Evolutionary conservation across 2,888 invertebrate genomes (phyloP).

Genomic region (Hyposoter didymator): DNA sequence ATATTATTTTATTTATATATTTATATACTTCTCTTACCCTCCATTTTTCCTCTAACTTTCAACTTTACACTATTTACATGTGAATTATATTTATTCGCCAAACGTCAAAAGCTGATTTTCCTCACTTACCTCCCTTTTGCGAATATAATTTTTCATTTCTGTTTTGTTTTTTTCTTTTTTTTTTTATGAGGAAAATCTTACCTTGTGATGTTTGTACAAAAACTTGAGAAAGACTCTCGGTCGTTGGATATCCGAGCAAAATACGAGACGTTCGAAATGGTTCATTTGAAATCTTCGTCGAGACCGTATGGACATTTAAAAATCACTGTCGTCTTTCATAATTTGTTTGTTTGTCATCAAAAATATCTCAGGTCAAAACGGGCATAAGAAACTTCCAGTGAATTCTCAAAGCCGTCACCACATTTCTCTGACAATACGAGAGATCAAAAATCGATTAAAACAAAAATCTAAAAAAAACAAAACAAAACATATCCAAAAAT

Average conservation of each 20-base stretch:
- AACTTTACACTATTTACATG: conserved; percentile 70
- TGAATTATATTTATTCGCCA: conserved; percentile 56
- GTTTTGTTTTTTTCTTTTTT: not conserved
- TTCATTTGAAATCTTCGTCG: not conserved
- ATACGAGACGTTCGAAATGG: conserved; percentile 13
- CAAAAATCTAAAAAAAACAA: conserved; percentile 1
- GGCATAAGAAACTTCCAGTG: not conserved
- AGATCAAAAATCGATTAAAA: not conserved
- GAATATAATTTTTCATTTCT: not conserved
- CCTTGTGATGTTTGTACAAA: conserved; percentile 5
- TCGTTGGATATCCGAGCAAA: conserved; percentile 38
- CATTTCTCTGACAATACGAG: not conserved
- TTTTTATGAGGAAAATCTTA: not conserved
- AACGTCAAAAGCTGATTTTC: conserved; percentile 22
- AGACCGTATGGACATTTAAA: not conserved
- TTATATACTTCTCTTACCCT: conserved; percentile 6
- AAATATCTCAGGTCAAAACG: not conserved
- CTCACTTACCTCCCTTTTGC: not conserved
- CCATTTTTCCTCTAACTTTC: conserved; percentile 39
- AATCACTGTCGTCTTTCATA: not conserved
- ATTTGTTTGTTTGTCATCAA: not conserved
- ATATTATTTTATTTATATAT: conserved; percentile 1
- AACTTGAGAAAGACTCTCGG: conserved; percentile 35
- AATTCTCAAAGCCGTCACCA: not conserved
- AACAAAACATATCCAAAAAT: not conserved